Evolutionary conservation across 92 coral and sea anemone genomes (phyloP).

Genomic region (Montipora capitata): DNA sequence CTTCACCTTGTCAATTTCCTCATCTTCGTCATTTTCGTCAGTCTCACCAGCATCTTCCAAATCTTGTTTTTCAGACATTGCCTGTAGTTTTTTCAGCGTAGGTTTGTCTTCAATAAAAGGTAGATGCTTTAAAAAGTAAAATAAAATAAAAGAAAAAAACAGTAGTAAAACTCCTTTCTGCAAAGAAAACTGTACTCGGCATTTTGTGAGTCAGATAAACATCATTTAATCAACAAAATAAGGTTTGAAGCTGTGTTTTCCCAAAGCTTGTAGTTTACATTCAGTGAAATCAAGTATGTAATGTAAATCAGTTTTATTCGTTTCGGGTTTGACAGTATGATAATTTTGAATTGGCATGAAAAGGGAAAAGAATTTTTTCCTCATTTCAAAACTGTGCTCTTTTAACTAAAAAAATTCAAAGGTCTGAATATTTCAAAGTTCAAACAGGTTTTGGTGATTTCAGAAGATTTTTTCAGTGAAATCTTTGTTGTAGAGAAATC

Average conservation of each 20-base stretch:
- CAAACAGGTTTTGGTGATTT: not conserved
- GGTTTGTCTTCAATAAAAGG: conserved; percentile 18
- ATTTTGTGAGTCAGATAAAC: conserved; percentile 15
- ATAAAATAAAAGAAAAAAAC: not conserved
- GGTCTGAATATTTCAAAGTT: conserved; percentile 33
- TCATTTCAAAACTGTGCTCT: conserved; percentile 22
- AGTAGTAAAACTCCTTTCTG: not conserved
- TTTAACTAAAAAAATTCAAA: conserved; percentile 46
- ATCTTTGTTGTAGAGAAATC: too few relatives aligned
- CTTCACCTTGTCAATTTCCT: not conserved
- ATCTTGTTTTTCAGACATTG: conserved; percentile 28
- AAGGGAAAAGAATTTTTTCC: not conserved
- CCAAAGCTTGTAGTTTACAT: conserved; percentile 32
- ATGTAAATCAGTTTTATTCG: conserved; percentile 42
- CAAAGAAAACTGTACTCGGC: conserved; percentile 10
- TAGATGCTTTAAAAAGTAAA: conserved; percentile 20
- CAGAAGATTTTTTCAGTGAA: conserved; percentile 16
- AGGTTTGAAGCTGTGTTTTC: conserved; percentile 36
- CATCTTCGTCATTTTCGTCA: conserved; percentile 18
- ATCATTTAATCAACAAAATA: too few relatives aligned
- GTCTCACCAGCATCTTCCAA: conserved; percentile 25
- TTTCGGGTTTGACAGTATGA: conserved; percentile 15
- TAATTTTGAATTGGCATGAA: conserved; percentile 16
- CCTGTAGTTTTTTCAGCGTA: conserved; percentile 1
- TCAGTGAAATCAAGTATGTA: conserved; percentile 32